These are phyloP conservation scores for Heteromormyrus szaboi DNA, from an alignment of 2,797 vertebrate genomes.

Conservation along the genomic window DNA sequence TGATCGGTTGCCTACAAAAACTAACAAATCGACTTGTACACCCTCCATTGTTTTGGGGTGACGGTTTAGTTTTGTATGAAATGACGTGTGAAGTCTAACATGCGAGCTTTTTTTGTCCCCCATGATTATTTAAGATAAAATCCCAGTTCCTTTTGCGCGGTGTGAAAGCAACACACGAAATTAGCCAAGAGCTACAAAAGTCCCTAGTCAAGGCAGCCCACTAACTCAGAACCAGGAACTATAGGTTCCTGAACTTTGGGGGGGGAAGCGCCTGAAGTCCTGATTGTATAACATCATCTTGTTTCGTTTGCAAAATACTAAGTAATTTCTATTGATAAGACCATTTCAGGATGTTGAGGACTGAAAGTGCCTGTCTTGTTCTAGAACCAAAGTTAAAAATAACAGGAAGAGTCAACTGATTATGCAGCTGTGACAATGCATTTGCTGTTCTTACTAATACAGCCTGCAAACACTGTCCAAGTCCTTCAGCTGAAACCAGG, in stretches of 20 bases:
- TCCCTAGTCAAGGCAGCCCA: neutral
- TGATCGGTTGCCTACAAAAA: neutral
- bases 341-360: neutral
- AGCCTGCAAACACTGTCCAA: neutral
- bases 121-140: neutral
- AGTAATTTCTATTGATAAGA: neutral
- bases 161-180: neutral
- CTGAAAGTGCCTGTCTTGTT: neutral
- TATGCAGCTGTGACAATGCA: constrained; percentile 1
- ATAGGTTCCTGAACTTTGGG: neutral
- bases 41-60: neutral
- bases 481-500: neutral
- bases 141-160: neutral
- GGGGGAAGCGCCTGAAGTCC: neutral
- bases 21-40: neutral
- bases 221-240: neutral
- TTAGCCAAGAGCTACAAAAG: neutral
- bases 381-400: neutral
- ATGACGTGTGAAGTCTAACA: neutral
- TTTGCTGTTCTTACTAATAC: neutral
- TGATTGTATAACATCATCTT: neutral
- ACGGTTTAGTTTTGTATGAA: neutral
- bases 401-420: neutral
- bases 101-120: neutral
- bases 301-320: neutral